Conservation (phyloP, 2,113 vertebrate genomes). For the Phalacrocorax pelagicus region DNA sequence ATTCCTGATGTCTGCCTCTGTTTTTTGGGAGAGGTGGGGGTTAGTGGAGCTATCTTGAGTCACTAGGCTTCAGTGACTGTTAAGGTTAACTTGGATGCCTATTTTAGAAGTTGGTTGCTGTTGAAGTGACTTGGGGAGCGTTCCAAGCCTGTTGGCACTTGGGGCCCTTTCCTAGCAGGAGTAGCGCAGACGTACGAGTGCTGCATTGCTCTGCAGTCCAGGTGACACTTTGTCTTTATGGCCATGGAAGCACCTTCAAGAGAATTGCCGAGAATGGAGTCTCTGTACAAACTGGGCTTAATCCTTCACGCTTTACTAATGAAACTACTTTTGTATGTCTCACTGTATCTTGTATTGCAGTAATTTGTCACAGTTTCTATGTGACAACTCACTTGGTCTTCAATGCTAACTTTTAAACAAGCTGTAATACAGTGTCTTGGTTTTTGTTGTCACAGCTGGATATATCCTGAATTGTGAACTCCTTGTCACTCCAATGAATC, state of each 20-base stretch:
- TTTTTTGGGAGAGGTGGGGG: background rate
- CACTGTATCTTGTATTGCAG: background rate
- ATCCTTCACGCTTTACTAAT: background rate
- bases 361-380: background rate
- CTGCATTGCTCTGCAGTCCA: conserved; percentile 54
- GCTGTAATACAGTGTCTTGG: background rate
- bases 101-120: background rate
- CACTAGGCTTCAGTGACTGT: background rate
- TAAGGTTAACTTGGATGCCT: background rate
- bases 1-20: background rate
- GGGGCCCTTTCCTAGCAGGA: background rate
- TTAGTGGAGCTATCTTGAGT: background rate
- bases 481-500: background rate
- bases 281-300: background rate
- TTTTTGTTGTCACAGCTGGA: background rate
- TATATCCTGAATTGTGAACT: background rate
- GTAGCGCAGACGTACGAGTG: background rate
- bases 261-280: background rate
- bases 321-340: background rate
- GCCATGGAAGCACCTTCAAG: background rate
- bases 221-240: background rate
- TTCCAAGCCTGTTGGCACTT: conserved; percentile 7
- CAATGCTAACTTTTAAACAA: background rate
- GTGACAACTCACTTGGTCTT: background rate
- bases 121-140: background rate